Conservation (phyloP, 2,888 invertebrate genomes). For the Torymus tubicola region DNA sequence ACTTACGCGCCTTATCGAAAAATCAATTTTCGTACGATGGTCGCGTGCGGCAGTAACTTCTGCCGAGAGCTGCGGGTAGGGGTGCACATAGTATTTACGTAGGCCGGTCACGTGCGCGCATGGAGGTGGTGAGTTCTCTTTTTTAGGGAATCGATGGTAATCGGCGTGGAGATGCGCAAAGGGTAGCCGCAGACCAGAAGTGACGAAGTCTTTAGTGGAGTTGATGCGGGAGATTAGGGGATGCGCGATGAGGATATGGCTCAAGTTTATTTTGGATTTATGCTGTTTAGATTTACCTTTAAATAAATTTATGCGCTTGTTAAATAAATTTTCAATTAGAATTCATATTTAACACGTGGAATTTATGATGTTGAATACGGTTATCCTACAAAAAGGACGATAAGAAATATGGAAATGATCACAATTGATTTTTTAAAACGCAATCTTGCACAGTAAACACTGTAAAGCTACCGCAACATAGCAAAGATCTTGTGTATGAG, state of each 20-base stretch:
- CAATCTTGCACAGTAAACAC: too few species aligned
- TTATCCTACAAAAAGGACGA: too few species aligned
- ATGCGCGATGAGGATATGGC: too few species aligned
- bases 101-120: constrained; percentile 28
- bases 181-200: background rate
- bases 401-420: too few species aligned
- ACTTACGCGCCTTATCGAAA: constrained; percentile 33
- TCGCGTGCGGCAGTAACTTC: constrained; percentile 11
- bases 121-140: too few species aligned
- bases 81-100: background rate
- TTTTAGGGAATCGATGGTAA: constrained; percentile 23
- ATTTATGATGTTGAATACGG: too few species aligned
- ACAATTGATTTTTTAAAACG: too few species aligned
- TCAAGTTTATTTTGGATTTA: too few species aligned
- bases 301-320: too few species aligned
- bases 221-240: constrained; percentile 15
- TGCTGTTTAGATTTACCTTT: too few species aligned
- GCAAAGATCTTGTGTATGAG: constrained; percentile 5
- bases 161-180: constrained; percentile 3
- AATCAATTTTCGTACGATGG: constrained; percentile 44
- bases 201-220: constrained; percentile 21
- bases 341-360: too few species aligned
- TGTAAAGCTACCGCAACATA: constrained; percentile 3
- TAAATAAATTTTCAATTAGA: too few species aligned
- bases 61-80: constrained; percentile 34